Evolutionary conservation across 2,888 invertebrate species (phyloP), one percentile per base, ranked within the genome.

Genomic region (Trichacis sp.): DNA sequence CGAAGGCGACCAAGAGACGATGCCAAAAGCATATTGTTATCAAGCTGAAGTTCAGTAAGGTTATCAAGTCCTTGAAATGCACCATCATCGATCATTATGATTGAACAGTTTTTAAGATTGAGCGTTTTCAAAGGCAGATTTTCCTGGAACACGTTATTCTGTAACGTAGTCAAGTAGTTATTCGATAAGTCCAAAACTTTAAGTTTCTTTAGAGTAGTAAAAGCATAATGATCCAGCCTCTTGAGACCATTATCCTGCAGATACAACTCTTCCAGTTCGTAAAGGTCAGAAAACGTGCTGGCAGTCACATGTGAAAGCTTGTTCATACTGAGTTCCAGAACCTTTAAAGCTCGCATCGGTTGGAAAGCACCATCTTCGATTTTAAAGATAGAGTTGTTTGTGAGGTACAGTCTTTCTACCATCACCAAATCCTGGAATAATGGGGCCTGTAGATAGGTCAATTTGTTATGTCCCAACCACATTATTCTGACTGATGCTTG

Each of bases 401-500:
- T 93, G 72, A 95, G 85, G 82, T 94, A 94, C 42, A 95, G 87
- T 74, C 93, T 88, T 77, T 94, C 92, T 69, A 95, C 90, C 70
- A 91, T 88, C 38, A 90, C 85, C 48, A 95, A 88, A 84, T 95
- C 94, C 72, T 89, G 89, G 81, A 96, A 95, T 56, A 95, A 85
- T 3, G 90, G 89, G 19, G 89, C 88, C 62, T 92, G 91, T 52
- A 96, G 86, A 64, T 90, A 87, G 50, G 88, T 89, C 56, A 96
- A 86, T 76, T 91, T 89, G 85, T 96, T 96, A 84, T 93, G 92
- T 52, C 92, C 92, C 62, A 96, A 86, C 93, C 95, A 95, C 90
- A 96, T 92, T 76, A 95, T 93, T 85, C 94, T 92, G 62, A 95
- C 92, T 74, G 92, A 93, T 1, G 91, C 89, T 83, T 95, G 94